Base-by-base conservation (phyloP, 35 echinoderm and acorn worm genomes). In the Eucidaris tribuloides region DNA sequence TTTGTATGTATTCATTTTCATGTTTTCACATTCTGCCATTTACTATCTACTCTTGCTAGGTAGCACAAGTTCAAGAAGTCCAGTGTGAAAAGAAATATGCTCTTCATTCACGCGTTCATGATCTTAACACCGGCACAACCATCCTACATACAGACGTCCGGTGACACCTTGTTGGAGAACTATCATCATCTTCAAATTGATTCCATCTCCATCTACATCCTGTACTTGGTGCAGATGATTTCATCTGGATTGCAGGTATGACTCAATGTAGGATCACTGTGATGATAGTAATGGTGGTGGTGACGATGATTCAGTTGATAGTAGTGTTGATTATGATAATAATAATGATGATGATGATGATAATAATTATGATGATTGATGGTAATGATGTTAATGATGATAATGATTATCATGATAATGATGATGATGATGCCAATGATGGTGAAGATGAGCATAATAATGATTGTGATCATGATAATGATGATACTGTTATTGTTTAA, bases 201-300 rank as follows among this genome's bases (percentile, higher is more conserved):
- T 79, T 65, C 90, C 24, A 86, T 97, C 13, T 87, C 94, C 19
- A 43, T 97, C 4, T 97, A 86, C 62, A 52, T 97, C 1, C 58
- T 97, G 4, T 97, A 86, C 42, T 44, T 97, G 32, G 90, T 92
- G 11, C 94, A 97, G 68, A 97, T 97, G 94, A 93, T 97, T 24
- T 81, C 81, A 22, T 97, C 94, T 42, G 94, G 94, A 3, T 48
- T 97, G 18, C 94, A 97, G 85, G 94, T 97, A 87, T 83, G 42
- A n/a, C 9, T n/a, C 9, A 52, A 9, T 11, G 48, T 52, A n/a
- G n/a, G 9, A 52, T 52, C 48, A 52, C 48, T 11, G 48, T 52
- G 48, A n/a, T 52, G 48, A 52, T 52, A n/a, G 48, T 52, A 52
- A 52, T 52, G n/a, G n/a, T n/a, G n/a, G n/a, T n/a, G n/a, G n/a